phyloP scores from a whole-genome alignment of 2,113 vertebrate genomes.

The Morone saxatilis region DNA sequence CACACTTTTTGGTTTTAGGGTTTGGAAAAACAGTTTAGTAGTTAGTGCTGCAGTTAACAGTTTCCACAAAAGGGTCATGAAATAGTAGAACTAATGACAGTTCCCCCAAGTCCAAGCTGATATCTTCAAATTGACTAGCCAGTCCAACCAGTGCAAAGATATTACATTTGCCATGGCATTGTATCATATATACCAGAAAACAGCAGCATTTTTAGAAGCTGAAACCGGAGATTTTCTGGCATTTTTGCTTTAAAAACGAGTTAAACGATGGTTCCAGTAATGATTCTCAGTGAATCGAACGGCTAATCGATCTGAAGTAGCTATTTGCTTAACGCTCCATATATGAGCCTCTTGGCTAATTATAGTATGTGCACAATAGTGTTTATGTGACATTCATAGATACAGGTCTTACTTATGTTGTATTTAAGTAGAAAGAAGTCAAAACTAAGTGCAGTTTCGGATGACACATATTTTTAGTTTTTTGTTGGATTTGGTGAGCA shows the following conservation, averaged over 20 bases:
- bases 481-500: neutral
- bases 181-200: neutral
- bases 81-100: neutral
- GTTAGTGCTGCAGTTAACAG: too few relatives aligned
- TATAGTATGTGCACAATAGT: neutral
- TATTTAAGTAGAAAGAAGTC: neutral
- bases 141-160: neutral
- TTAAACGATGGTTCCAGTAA: neutral
- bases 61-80: neutral
- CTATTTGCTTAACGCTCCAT: neutral
- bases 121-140: neutral
- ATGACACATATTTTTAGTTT: neutral
- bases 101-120: neutral
- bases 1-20: neutral
- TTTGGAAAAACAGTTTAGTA: neutral
- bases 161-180: neutral
- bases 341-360: neutral
- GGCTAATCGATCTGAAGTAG: neutral
- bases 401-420: neutral
- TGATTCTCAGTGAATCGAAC: neutral
- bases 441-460: neutral
- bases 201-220: neutral
- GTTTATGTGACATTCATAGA: neutral
- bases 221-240: neutral
- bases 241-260: neutral